Evolutionary conservation across 2,888 invertebrate species (phyloP).

Genomic region (Busseola fusca): DNA sequence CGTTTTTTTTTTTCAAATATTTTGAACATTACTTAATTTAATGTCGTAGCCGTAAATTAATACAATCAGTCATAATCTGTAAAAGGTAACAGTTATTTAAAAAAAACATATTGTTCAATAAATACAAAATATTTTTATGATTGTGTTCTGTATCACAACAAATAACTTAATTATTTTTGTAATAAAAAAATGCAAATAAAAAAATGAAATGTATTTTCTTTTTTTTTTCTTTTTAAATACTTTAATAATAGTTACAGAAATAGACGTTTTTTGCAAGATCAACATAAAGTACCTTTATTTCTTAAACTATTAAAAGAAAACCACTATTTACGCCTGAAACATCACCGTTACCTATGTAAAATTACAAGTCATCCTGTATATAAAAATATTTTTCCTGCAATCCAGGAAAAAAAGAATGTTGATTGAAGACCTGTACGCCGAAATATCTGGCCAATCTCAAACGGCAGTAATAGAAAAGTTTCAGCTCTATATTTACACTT

Average conservation of each 20-base stretch:
- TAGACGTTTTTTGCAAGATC: too few relatives aligned
- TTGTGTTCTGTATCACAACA: too few relatives aligned
- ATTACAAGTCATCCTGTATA: constrained; percentile 37
- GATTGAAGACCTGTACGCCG: constrained; percentile 63
- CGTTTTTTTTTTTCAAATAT: too few relatives aligned
- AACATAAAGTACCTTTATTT: too few relatives aligned
- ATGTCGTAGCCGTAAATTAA: background rate
- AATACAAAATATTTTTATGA: too few relatives aligned
- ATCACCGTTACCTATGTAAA: background rate
- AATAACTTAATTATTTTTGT: too few relatives aligned
- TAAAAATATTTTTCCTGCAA: constrained; percentile 48
- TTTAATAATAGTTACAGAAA: too few relatives aligned
- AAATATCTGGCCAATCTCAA: constrained; percentile 75
- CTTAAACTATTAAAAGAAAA: background rate
- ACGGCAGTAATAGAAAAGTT: constrained; percentile 79
- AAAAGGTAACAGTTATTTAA: background rate
- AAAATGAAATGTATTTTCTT: too few relatives aligned
- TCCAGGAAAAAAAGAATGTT: constrained; percentile 52
- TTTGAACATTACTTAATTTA: background rate
- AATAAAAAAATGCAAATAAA: too few relatives aligned
- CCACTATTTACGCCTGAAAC: background rate
- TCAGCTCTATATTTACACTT: constrained; percentile 76
- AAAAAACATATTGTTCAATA: too few relatives aligned
- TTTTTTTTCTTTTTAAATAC: too few relatives aligned
- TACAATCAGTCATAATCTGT: background rate